These are phyloP conservation scores for Spodoptera exigua DNA, from an alignment of 2,888 invertebrate species.

Conservation along the genomic window DNA sequence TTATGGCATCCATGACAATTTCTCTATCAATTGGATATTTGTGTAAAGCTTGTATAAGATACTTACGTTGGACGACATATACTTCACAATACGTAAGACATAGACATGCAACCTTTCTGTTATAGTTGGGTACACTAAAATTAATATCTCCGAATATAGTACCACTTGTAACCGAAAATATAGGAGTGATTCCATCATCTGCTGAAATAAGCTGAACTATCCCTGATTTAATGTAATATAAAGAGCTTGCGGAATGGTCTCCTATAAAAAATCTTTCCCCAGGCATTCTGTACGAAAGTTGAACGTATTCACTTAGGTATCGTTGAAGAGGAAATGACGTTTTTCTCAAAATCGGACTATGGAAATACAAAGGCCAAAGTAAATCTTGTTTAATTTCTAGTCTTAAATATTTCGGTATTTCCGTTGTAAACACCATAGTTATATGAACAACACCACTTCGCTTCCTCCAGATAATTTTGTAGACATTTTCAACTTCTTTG, in stretches of 20 bases:
- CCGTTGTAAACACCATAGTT: constrained; percentile 64
- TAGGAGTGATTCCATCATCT: constrained; percentile 74
- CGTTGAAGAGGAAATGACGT: constrained; percentile 69
- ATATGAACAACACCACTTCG: constrained; percentile 70
- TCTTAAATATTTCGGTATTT: constrained; percentile 72
- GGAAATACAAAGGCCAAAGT: constrained; percentile 76
- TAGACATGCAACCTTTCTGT: constrained; percentile 63
- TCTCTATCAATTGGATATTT: constrained; percentile 71
- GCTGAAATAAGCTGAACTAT: constrained; percentile 74
- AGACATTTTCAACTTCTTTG: constrained; percentile 69
- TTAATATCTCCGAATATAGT: constrained; percentile 77
- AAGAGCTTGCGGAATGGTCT: constrained; percentile 64
- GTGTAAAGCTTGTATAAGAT: constrained; percentile 63
- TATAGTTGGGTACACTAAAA: constrained; percentile 67
- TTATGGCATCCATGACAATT: constrained; percentile 60
- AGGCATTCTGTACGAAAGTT: constrained; percentile 73
- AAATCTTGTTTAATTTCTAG: constrained; percentile 73
- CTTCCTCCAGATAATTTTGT: constrained; percentile 72
- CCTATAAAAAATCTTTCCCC: constrained; percentile 74
- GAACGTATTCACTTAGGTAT: constrained; percentile 69
- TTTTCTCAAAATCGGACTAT: constrained; percentile 74
- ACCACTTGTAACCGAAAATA: constrained; percentile 74
- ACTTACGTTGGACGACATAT: constrained; percentile 1
- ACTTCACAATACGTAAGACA: constrained; percentile 78
- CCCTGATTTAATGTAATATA: constrained; percentile 77